phyloP scores from a whole-genome alignment of 2,113 vertebrate species.

The Capreolus pygargus region DNA sequence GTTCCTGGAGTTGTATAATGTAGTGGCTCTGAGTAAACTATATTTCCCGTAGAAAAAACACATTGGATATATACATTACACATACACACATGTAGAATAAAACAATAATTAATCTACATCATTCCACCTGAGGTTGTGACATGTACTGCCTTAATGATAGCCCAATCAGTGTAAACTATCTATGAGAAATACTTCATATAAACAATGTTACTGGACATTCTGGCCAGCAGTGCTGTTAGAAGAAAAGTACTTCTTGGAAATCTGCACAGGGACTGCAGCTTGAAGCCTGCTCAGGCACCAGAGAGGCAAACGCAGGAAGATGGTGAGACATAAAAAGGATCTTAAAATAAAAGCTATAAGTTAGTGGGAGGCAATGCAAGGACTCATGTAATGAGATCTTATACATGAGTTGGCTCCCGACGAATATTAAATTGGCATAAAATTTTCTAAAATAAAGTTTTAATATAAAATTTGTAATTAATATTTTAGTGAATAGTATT shows the following conservation, averaged over 20 bases:
- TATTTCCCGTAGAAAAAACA: background rate
- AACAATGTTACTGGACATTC: background rate
- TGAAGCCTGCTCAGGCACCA: background rate
- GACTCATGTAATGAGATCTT: background rate
- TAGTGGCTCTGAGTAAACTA: background rate
- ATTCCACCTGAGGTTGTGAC: background rate
- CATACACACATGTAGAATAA: background rate
- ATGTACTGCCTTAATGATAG: background rate
- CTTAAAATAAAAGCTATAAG: conserved; percentile 33
- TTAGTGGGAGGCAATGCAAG: background rate
- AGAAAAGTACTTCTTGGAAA: conserved; percentile 16
- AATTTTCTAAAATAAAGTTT: conserved; percentile 19
- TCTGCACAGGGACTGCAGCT: background rate
- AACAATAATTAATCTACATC: background rate
- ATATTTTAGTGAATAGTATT: conserved; percentile 21
- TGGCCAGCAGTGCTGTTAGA: background rate
- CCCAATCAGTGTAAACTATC: background rate
- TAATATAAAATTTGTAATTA: background rate
- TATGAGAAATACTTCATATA: background rate
- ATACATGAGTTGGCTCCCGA: background rate
- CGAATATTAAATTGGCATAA: background rate
- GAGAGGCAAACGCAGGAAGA: conserved; percentile 35
- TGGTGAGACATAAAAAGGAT: conserved; percentile 23
- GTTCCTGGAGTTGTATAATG: background rate
- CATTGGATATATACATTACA: background rate